These are phyloP conservation scores for Cheilosia vernalis DNA, from an alignment of 2,888 invertebrate species.

Conservation along the genomic window DNA sequence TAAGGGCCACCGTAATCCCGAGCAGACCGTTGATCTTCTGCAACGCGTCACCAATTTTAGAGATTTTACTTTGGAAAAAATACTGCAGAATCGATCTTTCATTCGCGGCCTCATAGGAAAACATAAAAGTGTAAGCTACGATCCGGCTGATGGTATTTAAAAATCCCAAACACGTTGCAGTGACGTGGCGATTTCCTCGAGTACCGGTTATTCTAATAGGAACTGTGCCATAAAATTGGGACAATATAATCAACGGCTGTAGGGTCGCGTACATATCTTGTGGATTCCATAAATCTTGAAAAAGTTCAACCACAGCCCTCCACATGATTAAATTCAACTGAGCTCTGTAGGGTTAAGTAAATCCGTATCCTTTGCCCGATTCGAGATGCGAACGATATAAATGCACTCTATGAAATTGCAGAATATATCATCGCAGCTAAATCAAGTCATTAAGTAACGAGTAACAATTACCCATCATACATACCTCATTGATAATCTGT, in stretches of 20 bases:
- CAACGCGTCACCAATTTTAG: slow-evolving; percentile 80
- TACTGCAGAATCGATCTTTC: slow-evolving; percentile 81
- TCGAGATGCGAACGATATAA: neutral
- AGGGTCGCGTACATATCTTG: slow-evolving; percentile 80
- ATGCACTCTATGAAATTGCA: neutral
- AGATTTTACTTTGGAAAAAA: slow-evolving; percentile 81
- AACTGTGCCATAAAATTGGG: slow-evolving; percentile 80
- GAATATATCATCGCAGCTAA: too few species aligned
- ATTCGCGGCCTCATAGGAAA: slow-evolving; percentile 77
- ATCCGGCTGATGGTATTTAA: slow-evolving; percentile 79
- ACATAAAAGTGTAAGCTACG: slow-evolving; percentile 79
- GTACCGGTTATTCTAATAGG: slow-evolving; percentile 79
- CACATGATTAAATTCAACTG: slow-evolving; percentile 27
- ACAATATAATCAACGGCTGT: slow-evolving; percentile 79
- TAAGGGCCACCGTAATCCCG: slow-evolving; percentile 64
- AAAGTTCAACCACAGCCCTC: slow-evolving; percentile 47
- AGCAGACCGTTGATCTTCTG: slow-evolving; percentile 80
- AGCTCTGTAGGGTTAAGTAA: neutral
- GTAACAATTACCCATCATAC: slow-evolving; percentile 35
- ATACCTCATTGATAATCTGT: slow-evolving; percentile 39
- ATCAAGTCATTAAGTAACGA: too few species aligned
- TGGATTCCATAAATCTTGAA: slow-evolving; percentile 78
- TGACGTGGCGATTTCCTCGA: slow-evolving; percentile 76
- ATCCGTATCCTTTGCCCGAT: neutral
- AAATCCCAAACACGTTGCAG: slow-evolving; percentile 78